Percentiles rank a stretch among this genome's conserved stretches.
Evolutionary conservation across 2,888 invertebrate genomes (phyloP).

Genomic region (Drosophila seclusa): DNA sequence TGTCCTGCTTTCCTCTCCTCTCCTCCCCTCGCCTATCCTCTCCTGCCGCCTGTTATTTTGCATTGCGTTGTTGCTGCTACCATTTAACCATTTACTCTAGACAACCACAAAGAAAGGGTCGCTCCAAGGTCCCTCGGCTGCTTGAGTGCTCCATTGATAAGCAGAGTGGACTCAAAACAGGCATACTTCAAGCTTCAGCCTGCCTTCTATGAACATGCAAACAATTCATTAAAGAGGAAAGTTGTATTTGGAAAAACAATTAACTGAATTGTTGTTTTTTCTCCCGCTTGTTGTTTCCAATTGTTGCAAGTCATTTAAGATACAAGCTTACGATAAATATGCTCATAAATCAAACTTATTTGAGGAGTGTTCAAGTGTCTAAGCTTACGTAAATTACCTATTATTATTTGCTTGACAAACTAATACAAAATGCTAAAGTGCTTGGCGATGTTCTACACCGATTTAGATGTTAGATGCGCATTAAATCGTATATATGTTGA

Average conservation of each 20-base stretch:
- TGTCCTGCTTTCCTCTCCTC: background rate
- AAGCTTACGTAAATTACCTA: background rate
- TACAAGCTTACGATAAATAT: background rate
- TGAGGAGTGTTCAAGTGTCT: background rate
- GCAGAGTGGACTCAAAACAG: background rate
- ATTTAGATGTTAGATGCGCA: background rate
- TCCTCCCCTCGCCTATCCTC: background rate
- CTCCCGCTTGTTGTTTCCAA: background rate
- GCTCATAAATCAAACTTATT: background rate
- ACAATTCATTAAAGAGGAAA: background rate
- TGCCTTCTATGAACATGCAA: background rate
- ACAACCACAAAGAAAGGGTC: conserved; percentile 4
- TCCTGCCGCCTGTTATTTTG: background rate
- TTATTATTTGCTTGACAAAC: background rate
- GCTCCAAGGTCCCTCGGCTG: conserved; percentile 3
- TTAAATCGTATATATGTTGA: background rate
- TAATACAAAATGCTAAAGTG: background rate
- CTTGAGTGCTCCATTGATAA: background rate
- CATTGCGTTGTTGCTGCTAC: background rate
- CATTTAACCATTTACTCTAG: background rate
- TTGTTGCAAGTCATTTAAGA: background rate
- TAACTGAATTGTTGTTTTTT: background rate
- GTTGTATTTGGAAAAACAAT: conserved; percentile 3
- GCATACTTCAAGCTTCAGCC: background rate
- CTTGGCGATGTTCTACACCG: background rate